Evolutionary conservation across 2,797 vertebrate genomes (phyloP), one percentile per base, ranked within the genome.

Genomic region (Lophius americanus): DNA sequence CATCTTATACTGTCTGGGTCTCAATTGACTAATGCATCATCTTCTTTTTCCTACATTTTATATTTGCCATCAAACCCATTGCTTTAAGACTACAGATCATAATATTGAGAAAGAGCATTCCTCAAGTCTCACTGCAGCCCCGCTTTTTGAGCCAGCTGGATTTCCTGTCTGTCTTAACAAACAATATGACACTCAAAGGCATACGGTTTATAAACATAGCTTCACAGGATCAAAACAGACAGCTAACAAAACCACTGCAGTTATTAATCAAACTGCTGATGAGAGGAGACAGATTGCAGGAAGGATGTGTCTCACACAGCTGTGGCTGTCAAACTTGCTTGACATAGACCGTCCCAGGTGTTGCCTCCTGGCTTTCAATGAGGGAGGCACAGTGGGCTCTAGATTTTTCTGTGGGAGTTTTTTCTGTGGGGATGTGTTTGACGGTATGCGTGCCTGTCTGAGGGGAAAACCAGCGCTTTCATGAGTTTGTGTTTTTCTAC

Each of bases 261-360:
- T 61, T 73, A 84, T 86, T 81, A 82, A 82, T 89, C 82, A 78
- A 80, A 79, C 35, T 60, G 4, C 55, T 77, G 73, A 82, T 76
- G 58, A 13, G 2, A 60, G 57, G 43, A 87, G 76, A 85, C 84
- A 86, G 80, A 81, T 83, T 78, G 60, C 59, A 77, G 78, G 71
- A 43, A 36, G 58, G 50, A 13, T 51, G 11, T 55, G 35, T 58
- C 41, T 57, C 2, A 73, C 70, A 76, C 86, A 87, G 83, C 86
- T 87, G 90, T 66, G 65, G 59, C 73, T 77, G 85, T 85, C 86
- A 73, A 62, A 52, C 60, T 13, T 5, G 51, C 54, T 78, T 89
- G 84, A 89, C 76, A 71, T 57, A 78, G 14, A 76, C 46, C 60
- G 59, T 78, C 79, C 81, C 86, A 90, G 88, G 89, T 90, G 88